Conservation (phyloP, 2,113 vertebrate genomes). For the Cinclus mexicanus region DNA sequence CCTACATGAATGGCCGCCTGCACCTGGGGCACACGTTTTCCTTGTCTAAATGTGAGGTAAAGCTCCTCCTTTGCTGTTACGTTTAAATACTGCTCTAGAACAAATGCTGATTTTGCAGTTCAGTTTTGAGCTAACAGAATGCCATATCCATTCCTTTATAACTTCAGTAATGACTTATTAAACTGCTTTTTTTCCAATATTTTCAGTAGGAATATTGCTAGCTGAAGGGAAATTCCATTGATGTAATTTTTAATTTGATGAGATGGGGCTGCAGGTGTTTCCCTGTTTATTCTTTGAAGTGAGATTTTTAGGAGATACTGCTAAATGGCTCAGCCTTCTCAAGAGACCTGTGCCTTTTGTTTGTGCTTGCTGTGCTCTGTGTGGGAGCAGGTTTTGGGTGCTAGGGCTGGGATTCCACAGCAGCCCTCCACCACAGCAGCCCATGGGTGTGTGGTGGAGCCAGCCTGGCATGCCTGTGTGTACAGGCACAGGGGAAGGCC, state of each 20-base stretch:
- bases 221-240: not conserved
- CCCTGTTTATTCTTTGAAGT: not conserved
- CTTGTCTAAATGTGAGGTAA: slow-evolving; percentile 97
- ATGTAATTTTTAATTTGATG: not conserved
- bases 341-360: not conserved
- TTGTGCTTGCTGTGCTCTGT: not conserved
- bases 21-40: slow-evolving; percentile 97
- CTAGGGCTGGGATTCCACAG: too few species aligned
- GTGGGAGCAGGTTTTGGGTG: not conserved
- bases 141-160: not conserved
- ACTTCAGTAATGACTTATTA: not conserved
- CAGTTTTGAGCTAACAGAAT: not conserved
- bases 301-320: not conserved
- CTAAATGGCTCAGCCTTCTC: not conserved
- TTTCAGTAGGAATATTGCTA: not conserved
- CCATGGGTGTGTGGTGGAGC: not conserved
- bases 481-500: not conserved
- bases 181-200: rapidly evolving
- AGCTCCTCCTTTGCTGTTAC: not conserved
- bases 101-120: not conserved
- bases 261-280: not conserved
- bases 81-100: not conserved
- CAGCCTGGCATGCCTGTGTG: not conserved
- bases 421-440: not conserved
- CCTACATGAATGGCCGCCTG: slow-evolving; percentile 97